A percentile compares a stretch with the other conserved stretches of the same genome.
phyloP scores from a whole-genome alignment of 1,140 invertebrate species.

The Pectinophora gossypiella region DNA sequence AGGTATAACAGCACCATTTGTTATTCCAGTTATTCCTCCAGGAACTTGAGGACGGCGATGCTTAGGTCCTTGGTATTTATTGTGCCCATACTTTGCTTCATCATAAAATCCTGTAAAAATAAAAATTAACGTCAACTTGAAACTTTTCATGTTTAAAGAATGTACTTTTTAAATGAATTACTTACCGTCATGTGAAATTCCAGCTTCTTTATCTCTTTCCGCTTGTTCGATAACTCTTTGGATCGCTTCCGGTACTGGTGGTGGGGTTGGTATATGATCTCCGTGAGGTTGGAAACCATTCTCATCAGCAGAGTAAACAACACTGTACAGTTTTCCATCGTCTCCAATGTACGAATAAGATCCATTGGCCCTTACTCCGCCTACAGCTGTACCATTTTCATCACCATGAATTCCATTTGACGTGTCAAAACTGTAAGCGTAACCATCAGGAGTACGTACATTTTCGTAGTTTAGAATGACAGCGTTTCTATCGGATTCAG shows the following conservation, averaged over 20 bases:
- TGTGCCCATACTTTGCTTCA: slow-evolving; percentile 52
- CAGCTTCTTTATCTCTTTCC: slow-evolving; percentile 35
- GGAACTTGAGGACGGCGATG: background rate
- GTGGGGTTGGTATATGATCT: slow-evolving; percentile 87
- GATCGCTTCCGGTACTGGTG: slow-evolving; percentile 71
- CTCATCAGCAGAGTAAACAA: slow-evolving; percentile 81
- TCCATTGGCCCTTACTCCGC: slow-evolving; percentile 71
- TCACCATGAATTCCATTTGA: slow-evolving; percentile 78
- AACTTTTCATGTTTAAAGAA: background rate
- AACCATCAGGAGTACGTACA: slow-evolving; percentile 74
- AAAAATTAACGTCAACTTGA: slow-evolving; percentile 6
- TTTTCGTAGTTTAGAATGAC: slow-evolving; percentile 47
- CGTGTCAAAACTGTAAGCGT: slow-evolving; percentile 77
- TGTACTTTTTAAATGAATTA: background rate
- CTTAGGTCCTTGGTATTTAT: slow-evolving; percentile 25
- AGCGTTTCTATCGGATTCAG: slow-evolving; percentile 43
- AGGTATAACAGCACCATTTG: background rate
- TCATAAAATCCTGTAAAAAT: slow-evolving; percentile 46
- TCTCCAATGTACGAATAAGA: slow-evolving; percentile 78
- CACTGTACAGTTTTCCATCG: slow-evolving; percentile 77
- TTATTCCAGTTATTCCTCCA: background rate
- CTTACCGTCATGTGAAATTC: slow-evolving; percentile 52
- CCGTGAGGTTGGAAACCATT: slow-evolving; percentile 79
- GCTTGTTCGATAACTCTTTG: slow-evolving; percentile 71
- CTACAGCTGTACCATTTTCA: slow-evolving; percentile 73